Base-by-base conservation (phyloP, 2,888 invertebrate genomes). In the Cosmia pyralina region DNA sequence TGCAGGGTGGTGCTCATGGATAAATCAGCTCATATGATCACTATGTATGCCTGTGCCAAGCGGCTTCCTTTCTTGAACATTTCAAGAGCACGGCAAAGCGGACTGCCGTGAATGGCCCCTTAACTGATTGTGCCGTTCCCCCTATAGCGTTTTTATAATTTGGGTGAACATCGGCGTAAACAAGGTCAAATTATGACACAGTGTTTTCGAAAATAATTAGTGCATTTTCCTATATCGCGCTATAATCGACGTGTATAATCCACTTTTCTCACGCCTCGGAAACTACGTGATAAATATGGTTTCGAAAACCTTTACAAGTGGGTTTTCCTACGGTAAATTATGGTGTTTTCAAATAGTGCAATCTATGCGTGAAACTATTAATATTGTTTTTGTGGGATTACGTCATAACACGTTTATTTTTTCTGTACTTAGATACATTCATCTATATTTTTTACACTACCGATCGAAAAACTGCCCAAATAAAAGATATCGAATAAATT, bases 171-270 rank as follows among this genome's bases (percentile, higher is more conserved):
- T 13, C 48, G 19, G 15, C 50, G 15, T 50, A 11, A 48, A 46
- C 17, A 28, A 46, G 52, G 15, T 53, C 48, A 60, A 62, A 64
- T 34, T 15, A 34, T 6, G 10, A 13, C 19, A 48, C 28, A n/a
- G 15, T 17, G 38, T 62, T 62, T 70, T 50, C 34, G 2, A 62
- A 50, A 62, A 62, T 70, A 79, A 62, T 70, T 70, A 62, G 44
- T 4, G 19, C 6, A 55, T 70, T 41, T 78, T 58, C 17, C 28
- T 52, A n/a, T n/a, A n/a, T n/a, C n/a, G n/a, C n/a, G n/a, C n/a
- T n/a, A n/a, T n/a, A n/a, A n/a, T n/a, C 17, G 11, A 53, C 46
- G 77, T 77, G 38, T 19, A 68, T 68, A 77, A 77, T 77, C 28
- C 34, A 59, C 46, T 59, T 69, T 59, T 53, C 11, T 48, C 52